Conservation (phyloP, 2,113 vertebrate species). For the Theristicus caerulescens region DNA sequence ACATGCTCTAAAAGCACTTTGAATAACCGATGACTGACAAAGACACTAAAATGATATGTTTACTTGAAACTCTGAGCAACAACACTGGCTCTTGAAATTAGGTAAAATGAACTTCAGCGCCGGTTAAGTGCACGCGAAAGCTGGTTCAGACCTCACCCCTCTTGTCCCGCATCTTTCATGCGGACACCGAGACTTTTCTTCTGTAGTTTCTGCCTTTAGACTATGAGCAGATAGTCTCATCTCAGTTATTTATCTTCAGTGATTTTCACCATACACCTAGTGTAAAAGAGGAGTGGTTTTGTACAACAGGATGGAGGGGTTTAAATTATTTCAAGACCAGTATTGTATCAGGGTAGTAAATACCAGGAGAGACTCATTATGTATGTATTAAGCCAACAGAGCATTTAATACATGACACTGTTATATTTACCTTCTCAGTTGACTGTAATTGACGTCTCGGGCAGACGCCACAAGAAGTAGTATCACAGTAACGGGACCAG, state of each 20-base stretch:
- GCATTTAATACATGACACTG: neutral
- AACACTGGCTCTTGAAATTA: neutral
- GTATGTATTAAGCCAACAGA: neutral
- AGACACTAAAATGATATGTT: neutral
- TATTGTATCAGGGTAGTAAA: neutral
- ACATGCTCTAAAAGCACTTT: neutral
- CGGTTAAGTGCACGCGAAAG: fast-evolving
- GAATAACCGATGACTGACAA: neutral
- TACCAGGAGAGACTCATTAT: neutral
- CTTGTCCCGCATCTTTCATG: neutral
- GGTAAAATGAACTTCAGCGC: neutral
- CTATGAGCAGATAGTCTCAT: neutral
- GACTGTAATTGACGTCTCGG: neutral
- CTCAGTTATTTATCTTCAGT: neutral
- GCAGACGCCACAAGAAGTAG: neutral
- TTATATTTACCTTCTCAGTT: neutral
- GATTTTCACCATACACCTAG: neutral
- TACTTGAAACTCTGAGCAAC: neutral
- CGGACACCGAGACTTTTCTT: neutral
- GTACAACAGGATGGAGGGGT: neutral
- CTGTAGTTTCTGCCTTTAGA: neutral
- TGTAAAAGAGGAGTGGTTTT: neutral
- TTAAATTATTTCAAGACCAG: neutral
- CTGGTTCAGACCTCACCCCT: no score
- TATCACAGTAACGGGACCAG: neutral